Base-by-base conservation (phyloP, 2,888 invertebrate genomes). In the Pollenia labialis region DNA sequence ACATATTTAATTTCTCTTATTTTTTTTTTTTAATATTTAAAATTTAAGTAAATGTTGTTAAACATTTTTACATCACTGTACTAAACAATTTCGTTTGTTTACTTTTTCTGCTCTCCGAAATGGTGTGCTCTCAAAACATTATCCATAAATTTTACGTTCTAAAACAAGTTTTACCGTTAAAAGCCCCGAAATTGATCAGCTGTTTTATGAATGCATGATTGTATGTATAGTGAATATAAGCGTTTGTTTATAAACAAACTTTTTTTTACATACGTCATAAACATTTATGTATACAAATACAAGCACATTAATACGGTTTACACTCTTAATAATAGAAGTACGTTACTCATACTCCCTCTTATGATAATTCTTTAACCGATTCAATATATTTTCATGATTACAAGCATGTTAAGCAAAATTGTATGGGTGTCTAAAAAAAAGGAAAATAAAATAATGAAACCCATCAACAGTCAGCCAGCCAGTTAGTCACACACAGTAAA, bases 401-500 rank as follows among this genome's bases (percentile, higher is more conserved):
- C 40, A 48, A 60, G 8, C 40, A 12, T 40, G 40, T 62, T 40
- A 18, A 60, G 0, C 12, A 18, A 0, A 18, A 44, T 2, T 18
- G 50, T 7, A 11, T 14, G 42, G 12, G 23, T 64, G 50, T 9
- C 14, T 46, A 18, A 11, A 16, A 18, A 46, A 64, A 64, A 64
- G 16, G 42, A 64, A 76, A 64, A 64, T 11, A 64, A 52, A 68
- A 40, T 14, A 14, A 46, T 40, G 48, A 66, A 48, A 56, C 23
- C 46, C 56, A 68, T 46, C 56, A 44, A 56, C 52, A 75, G 75
- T 18, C 16, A 32, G 32, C 32, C 32, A 32, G 32, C 32, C 32
- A 32, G 32, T 32, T 32, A 32, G 32, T 32, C 32, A 32, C 32
- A 32, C 32, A 12, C 44, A 16, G 10, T 46, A 56, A 60, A 48